Base-by-base conservation (phyloP, 2,888 invertebrate species). In the Lottia gigantea region DNA sequence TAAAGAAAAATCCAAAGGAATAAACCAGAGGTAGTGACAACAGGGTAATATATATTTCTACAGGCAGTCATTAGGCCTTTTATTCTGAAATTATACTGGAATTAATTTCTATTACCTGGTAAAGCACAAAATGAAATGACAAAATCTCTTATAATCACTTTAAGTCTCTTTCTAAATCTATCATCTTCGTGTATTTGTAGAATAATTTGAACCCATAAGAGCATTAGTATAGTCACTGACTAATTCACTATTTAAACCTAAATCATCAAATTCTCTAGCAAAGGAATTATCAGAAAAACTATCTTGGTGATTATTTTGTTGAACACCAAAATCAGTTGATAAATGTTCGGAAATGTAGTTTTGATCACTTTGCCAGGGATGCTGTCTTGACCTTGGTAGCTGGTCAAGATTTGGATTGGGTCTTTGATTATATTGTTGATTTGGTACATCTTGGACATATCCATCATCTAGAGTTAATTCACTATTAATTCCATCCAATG, bases 181-280 rank as follows among this genome's bases (percentile, higher is more conserved):
- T 40, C 40, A 40, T 40, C 40, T 40, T 40, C 40, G 2, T 40
- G 40, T 8, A 46, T 76, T 71, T 49, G 68, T 67, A 72, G 74
- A 66, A 67, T 73, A 63, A 62, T 77, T 64, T 70, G 76, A 74
- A 19, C 75, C 77, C 71, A 78, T 72, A 19, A 85, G 71, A 11
- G 84, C 83, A 26, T 82, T 80, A 40, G 84, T 83, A 62, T 84
- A 85, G 64, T 85, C 85, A 47, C 74, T 76, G 55, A 84, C 82
- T 25, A 83, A 71, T 49, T 82, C 81, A 31, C 79, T 76, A 31
- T 79, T 75, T 14, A 83, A 64, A 40, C 78, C 77, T 16, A 79
- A 68, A 47, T 79, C 77, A 46, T 72, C 74, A 19, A 80, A 72
- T 46, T 73, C 71, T 40, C 40, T 40, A 63, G 70, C 67, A 25